Conservation (phyloP, 2,797 vertebrate genomes). For the Paedocypris micromegethes region DNA sequence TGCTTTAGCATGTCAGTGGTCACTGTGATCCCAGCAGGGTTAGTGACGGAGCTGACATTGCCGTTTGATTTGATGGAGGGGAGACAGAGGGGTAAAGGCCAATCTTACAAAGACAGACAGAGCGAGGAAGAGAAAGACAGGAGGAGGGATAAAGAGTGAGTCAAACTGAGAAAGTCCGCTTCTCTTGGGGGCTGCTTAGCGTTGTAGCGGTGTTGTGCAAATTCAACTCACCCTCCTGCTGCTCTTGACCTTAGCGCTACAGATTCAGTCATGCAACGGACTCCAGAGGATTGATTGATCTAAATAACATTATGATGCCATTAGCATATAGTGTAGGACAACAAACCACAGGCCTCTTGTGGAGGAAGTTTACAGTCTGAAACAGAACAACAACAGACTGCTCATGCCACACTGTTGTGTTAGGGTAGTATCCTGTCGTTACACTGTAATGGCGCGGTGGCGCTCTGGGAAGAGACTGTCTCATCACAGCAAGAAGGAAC, state of each 20-base stretch:
- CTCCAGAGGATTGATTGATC: slow-evolving; percentile 60
- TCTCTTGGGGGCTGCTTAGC: slow-evolving; percentile 50
- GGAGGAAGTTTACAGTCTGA: slow-evolving; percentile 24
- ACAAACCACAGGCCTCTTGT: slow-evolving; percentile 36
- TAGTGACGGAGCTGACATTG: slow-evolving; percentile 4
- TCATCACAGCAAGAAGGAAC: too few relatives aligned
- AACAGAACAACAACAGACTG: slow-evolving; percentile 12
- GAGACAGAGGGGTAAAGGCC: slow-evolving; percentile 12
- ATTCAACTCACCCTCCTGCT: slow-evolving; percentile 53
- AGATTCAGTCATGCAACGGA: slow-evolving; percentile 40
- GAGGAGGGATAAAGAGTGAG: slow-evolving; percentile 33
- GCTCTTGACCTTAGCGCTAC: slow-evolving; percentile 64
- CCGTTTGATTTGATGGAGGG: slow-evolving; percentile 14
- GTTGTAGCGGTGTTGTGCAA: slow-evolving; percentile 58
- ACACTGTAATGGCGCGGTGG: too few relatives aligned
- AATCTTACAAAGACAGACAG: slow-evolving; percentile 18
- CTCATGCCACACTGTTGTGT: slow-evolving; percentile 20
- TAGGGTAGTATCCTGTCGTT: neutral
- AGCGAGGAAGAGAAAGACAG: slow-evolving; percentile 30
- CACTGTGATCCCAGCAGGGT: slow-evolving; percentile 27
- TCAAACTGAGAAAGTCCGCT: slow-evolving; percentile 28
- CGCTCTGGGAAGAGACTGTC: neutral
- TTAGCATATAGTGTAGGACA: slow-evolving; percentile 61
- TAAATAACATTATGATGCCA: slow-evolving; percentile 69
- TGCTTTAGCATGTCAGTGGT: slow-evolving; percentile 19